Evolutionary conservation across 2,888 invertebrate species (phyloP), one percentile per base, ranked within the genome.

Genomic region (Dryobota labecula): DNA sequence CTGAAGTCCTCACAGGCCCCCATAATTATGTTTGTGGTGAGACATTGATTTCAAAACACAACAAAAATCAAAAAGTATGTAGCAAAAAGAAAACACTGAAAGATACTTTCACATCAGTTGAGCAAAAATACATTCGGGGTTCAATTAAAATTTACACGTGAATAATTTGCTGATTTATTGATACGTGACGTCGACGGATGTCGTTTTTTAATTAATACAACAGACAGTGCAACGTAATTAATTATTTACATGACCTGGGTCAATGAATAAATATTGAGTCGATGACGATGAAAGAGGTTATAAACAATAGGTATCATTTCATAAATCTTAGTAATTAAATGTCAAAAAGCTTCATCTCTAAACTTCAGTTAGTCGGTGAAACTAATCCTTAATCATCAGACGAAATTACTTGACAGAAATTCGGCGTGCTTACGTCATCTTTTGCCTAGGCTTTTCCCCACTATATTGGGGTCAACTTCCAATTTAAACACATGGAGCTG

Each of bases 201-300:
- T 43, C 36, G 49, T 56, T 47, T 74, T 77, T 79, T 77, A 77
- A 73, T 77, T 0, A 79, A 68, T 51, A 30, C 38, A 51, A 49
- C 53, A 43, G 18, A 41, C 43, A 38, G 1, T 33, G 41, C 2
- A 15, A 33, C 9, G n/a, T n/a, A 5, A 67, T 73, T 67, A 63
- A 67, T 60, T 56, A 74, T 64, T 54, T 30, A 49, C 49, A 51
- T 33, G 53, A 47, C 13, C 54, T 54, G 27, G 24, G 36, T 47
- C 43, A 66, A 53, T 65, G 8, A 45, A 54, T 51, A 47, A 49
- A 43, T 36, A 43, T 36, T 36, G 3, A n/a, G 8, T n/a, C 8
- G 2, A 38, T 20, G 2, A 15, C 6, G 13, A 41, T 33, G 1
- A 33, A 47, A n/a, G 20, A 38, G 13, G 27, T 0, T 45, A 33